Base-by-base conservation (phyloP, 2,113 vertebrate species). In the Labrus mixtus region DNA sequence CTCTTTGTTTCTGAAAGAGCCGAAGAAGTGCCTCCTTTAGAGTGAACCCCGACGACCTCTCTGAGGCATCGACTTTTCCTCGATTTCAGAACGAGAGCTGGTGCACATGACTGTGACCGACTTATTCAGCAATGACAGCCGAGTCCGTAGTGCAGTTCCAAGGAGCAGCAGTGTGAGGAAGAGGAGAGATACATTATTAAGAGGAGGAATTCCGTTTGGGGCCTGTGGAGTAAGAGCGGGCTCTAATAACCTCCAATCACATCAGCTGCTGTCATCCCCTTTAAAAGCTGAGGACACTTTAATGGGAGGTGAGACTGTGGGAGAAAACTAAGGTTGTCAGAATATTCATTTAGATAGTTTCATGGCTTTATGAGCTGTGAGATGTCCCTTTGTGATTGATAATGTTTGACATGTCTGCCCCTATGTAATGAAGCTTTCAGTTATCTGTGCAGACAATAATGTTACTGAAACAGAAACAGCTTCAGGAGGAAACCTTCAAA, bases 11-110 rank as follows among this genome's bases (percentile, higher is more conserved):
- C 53, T 6, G n/a, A 56, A 37, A 72, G 58, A 74, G 60, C 39
- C 15, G 20, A 16, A 82, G 67, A 84, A 56, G 37, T 82, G 48
- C 4, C 6, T 46, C 43, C 39, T 75, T 83, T 89, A 83, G 72
- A 83, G 68, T 53, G 76, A 58, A 67, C 54, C 54, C 71, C 15
- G 59, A 69, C 53, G 51, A 71, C 48, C 6, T 33, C 29, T 85
- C 72, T 6, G 60, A 89, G 59, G 16, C 53, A 57, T 72, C 61
- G 11, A 11, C 37, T 66, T 57, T 57, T 55, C 39, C 25, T 65
- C 15, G 54, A 60, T 66, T 84, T 71, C 41, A 73, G 37, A 66
- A 66, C 50, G 43, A 71, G 61, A 79, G 73, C 71, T 0, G n/a
- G 63, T 10, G 39, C 29, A 67, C 50, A 45, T 15, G 51, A 78